Evolutionary conservation across 1,140 invertebrate species (phyloP).

Genomic region (Branchinecta lindahli): DNA sequence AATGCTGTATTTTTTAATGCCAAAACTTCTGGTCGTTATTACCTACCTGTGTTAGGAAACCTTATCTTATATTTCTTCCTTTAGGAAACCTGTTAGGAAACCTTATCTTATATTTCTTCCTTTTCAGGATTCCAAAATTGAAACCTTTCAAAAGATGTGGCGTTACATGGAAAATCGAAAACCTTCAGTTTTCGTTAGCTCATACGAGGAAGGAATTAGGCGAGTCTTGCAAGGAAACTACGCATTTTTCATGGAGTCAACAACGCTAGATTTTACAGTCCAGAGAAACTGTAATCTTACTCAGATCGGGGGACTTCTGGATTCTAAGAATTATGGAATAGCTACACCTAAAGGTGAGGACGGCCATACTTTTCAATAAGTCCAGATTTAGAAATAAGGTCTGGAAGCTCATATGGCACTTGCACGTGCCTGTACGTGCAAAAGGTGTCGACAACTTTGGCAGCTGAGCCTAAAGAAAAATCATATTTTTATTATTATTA

Average conservation of each 20-base stretch:
- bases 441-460: no score
- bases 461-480: no score
- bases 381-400: not conserved
- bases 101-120: constrained; percentile 22
- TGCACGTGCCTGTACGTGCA: no score
- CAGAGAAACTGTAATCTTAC: constrained; percentile 84
- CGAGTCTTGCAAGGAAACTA: constrained; percentile 61
- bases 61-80: constrained; percentile 23
- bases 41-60: no score
- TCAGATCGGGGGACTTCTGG: constrained; percentile 75
- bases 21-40: no score
- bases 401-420: no score
- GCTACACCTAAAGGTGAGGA: constrained; percentile 58
- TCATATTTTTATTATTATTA: no score
- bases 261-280: constrained; percentile 74
- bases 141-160: constrained; percentile 77
- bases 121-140: constrained; percentile 56
- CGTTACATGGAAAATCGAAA: constrained; percentile 58
- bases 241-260: constrained; percentile 88
- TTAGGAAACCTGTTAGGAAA: constrained; percentile 16
- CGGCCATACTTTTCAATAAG: not conserved
- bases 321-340: constrained; percentile 81
- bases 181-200: constrained; percentile 51
- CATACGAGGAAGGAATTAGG: constrained; percentile 61
- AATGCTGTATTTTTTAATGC: no score